Evolutionary conservation across 2,888 invertebrate genomes (phyloP).

Genomic region (Gastrophysa polygoni): DNA sequence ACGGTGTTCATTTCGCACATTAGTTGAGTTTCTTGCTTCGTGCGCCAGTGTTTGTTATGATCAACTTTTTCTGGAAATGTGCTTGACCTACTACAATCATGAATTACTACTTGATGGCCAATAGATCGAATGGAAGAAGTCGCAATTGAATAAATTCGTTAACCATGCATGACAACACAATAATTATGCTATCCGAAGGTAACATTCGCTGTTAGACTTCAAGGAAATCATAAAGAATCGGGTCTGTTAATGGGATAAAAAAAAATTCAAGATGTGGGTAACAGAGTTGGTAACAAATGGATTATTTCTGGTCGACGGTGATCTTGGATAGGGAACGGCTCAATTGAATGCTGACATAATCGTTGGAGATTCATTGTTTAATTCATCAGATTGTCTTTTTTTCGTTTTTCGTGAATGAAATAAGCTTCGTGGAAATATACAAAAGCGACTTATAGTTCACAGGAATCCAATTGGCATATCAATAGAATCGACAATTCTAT

Average conservation of each 20-base stretch:
- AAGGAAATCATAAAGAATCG: background rate
- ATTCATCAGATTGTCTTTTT: background rate
- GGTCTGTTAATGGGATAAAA: background rate
- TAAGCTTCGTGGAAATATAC: background rate
- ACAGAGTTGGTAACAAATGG: background rate
- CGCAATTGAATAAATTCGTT: constrained; percentile 7
- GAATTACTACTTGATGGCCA: constrained; percentile 11
- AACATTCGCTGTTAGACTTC: background rate
- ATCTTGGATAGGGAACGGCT: background rate
- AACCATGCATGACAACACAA: constrained; percentile 11
- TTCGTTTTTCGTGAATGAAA: background rate
- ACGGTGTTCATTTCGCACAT: too few relatives aligned
- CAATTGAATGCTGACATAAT: background rate
- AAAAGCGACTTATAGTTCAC: background rate
- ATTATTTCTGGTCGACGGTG: background rate
- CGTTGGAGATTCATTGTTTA: background rate
- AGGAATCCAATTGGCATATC: too few relatives aligned
- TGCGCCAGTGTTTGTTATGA: background rate
- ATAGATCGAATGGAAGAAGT: constrained; percentile 6
- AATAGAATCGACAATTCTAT: too few relatives aligned
- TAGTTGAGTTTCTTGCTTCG: background rate
- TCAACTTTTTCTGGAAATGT: constrained; percentile 1
- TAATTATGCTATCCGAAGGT: background rate
- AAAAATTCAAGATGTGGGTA: background rate
- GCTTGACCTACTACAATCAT: constrained; percentile 13